Evolutionary conservation across 2,888 invertebrate species (phyloP).

Genomic region (Sialis fuliginosa): DNA sequence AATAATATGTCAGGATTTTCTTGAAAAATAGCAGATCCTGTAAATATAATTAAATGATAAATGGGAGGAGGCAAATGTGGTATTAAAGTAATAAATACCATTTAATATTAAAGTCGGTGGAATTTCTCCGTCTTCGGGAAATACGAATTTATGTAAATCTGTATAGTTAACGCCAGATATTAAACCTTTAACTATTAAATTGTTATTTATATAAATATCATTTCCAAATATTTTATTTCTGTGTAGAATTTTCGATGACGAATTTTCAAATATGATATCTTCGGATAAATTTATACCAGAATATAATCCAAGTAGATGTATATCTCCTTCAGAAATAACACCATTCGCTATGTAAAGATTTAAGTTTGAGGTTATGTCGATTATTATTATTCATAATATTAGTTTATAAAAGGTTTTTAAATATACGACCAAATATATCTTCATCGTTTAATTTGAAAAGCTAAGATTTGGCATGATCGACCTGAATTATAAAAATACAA

Average conservation of each 20-base stretch:
- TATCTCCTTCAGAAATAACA: conserved; percentile 10
- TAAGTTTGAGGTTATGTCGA: too few relatives aligned
- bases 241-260: conserved; percentile 2
- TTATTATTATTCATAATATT: too few relatives aligned
- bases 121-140: conserved; percentile 13
- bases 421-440: too few relatives aligned
- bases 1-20: conserved; percentile 23
- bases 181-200: conserved; percentile 17
- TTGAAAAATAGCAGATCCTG: conserved; percentile 26
- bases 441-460: too few relatives aligned
- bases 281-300: conserved; percentile 25
- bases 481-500: too few relatives aligned
- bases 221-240: conserved; percentile 17
- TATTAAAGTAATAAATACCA: conserved; percentile 15
- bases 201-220: conserved; percentile 17
- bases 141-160: conserved; percentile 18
- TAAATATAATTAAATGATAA: background rate
- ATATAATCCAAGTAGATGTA: conserved; percentile 19
- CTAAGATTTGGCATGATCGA: too few relatives aligned
- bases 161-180: conserved; percentile 19
- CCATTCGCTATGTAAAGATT: conserved; percentile 6
- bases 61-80: background rate
- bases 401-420: too few relatives aligned
- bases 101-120: conserved; percentile 17
- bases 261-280: conserved; percentile 21